A percentile compares a stretch with the other conserved stretches of the same genome.
Evolutionary conservation across 2,113 vertebrate species (phyloP).

Genomic region (Coreoperca whiteheadi): DNA sequence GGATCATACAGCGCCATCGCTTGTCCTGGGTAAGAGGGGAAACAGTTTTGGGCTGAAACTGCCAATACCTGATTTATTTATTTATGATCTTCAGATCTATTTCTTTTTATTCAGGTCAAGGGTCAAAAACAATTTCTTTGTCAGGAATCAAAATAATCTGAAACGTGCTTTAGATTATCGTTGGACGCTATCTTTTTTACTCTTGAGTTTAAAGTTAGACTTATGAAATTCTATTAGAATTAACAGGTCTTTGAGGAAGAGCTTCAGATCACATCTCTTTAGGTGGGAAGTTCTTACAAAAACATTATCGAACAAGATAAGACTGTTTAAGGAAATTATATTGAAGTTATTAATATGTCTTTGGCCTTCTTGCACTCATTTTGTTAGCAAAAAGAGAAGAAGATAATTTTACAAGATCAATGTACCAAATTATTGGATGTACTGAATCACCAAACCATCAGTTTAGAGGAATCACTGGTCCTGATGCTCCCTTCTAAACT

Average conservation of each 20-base stretch:
- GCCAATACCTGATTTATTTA: neutral
- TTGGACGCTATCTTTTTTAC: neutral
- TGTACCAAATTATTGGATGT: neutral
- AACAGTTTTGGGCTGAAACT: too few relatives aligned
- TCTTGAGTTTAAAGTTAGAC: neutral
- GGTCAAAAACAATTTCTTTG: neutral
- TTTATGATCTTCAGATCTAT: neutral
- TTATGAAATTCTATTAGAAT: neutral
- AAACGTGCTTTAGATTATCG: neutral
- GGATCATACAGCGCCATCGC: slow-evolving; percentile 58
- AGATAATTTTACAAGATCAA: neutral
- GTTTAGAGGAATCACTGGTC: neutral
- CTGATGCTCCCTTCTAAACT: neutral
- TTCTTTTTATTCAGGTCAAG: neutral
- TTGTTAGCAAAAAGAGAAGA: neutral
- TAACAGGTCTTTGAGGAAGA: neutral
- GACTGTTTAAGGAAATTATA: neutral
- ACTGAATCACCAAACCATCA: neutral
- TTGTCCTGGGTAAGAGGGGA: slow-evolving; percentile 74
- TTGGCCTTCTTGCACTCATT: neutral
- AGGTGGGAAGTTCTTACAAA: neutral
- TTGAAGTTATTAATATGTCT: neutral
- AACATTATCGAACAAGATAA: neutral
- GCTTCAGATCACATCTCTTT: neutral
- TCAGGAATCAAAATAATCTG: neutral